Base-by-base conservation (phyloP, 2,797 vertebrate species). In the Gastrophryne carolinensis region DNA sequence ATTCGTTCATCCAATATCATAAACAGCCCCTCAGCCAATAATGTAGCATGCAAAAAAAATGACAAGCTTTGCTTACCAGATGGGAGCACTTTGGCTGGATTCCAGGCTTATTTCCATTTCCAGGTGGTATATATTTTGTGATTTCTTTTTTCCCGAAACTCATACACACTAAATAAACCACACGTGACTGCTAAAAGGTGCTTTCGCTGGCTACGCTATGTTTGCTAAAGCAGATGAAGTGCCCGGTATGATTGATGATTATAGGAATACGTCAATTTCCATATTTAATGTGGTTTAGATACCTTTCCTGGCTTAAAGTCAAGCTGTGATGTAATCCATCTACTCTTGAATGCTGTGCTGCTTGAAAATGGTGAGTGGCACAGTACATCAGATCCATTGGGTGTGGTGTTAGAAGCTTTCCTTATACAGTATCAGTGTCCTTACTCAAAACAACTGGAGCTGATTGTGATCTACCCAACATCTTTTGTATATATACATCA, bases 1-100 rank as follows among this genome's bases (percentile, higher is more conserved):
- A 53, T 65, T 61, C 68, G 1, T 71, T 56, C 53, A 66, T 9
- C 58, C 60, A 47, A 63, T 73, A 65, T 13, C 0, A 62, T 73
- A 73, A 64, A 50, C 37, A 65, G 30, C 39, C 11, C 15, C 35
- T 24, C 1, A 50, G 30, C 12, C 34, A 6, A 30, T 29, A 44
- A 75, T 67, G 63, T 58, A 49, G 17, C 32, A 74, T 56, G 15
- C 37, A 26, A 34, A 65, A 47, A 37, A 53, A 24, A 53, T 34
- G 37, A 23, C 3, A 58, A 34, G 30, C 57, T 13, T 61, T 29
- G 13, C 26, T n/a, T 37, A 34, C 54, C 49, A 56, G 12, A 68
- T 37, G 65, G 39, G 30, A 21, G 23, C 60, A 62, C 32, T 17
- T 35, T 37, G 32, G 57, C 32, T 9, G 2, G 17, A 15, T 19